Base-by-base conservation (phyloP, 2,113 vertebrate genomes). In the Dryoscopus gambensis region DNA sequence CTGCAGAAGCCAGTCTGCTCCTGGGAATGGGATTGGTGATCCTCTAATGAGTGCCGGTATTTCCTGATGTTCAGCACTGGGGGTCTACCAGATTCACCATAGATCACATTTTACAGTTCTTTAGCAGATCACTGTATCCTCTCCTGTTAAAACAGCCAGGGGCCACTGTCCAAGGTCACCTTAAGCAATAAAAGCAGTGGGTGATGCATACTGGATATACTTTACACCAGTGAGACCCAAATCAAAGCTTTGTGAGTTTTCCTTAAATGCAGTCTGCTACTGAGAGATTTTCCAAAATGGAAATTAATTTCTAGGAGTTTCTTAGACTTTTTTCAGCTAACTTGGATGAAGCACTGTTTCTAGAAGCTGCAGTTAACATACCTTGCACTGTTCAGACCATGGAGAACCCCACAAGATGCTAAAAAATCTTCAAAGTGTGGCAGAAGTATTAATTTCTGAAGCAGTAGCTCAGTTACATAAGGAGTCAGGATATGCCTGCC, bases 391-490 rank as follows among this genome's bases (percentile, higher is more conserved):
- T 31, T 91, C n/a, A 68, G 84, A 20, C 52, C 15, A 3, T 0
- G 20, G 60, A 89, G 80, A 91, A 28, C 62, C 47, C 64, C 23
- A n/a, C 15, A 56, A 52, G 53, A 64, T 40, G 71, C 52, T 84
- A 18, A 49, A 82, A 20, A 63, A 11, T 35, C 62, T 89, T 79
- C 3, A 0, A 46, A 90, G 53, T 23, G 71, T 80, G 87, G 73
- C 75, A 87, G 57, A 79, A 24, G 46, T 52, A 37, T 87, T 47
- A 31, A 57, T 88, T 94, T n/a, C 9, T 55, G 71, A 56, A 69
- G 63, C 75, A 91, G 87, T 6, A 28, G 70, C 33, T 85, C 40
- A 50, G 87, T 94, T 96, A 71, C 56, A 17, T 95, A 89, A 87
- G 44, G 50, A 81, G 81, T 60, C 50, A 95, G 93, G 73, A 69